These are phyloP conservation scores for Montifringilla adamsi DNA, from an alignment of 2,113 vertebrate genomes.

Conservation along the genomic window DNA sequence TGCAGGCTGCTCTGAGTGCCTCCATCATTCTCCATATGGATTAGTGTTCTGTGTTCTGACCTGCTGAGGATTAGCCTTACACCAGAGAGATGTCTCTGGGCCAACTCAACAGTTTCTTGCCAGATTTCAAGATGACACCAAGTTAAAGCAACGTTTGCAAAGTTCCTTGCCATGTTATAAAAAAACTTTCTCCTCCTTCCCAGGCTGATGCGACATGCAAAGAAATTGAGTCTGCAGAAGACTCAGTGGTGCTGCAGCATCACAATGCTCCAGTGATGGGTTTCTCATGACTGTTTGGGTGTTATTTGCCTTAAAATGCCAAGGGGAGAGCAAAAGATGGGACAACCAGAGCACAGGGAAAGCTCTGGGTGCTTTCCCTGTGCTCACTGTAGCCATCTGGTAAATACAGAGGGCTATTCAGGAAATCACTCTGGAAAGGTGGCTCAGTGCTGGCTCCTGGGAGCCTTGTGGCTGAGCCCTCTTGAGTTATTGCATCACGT, in stretches of 20 bases:
- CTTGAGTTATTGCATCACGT: neutral
- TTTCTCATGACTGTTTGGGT: neutral
- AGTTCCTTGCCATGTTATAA: neutral
- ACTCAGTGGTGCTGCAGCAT: neutral
- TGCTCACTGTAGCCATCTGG: neutral
- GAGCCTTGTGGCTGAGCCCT: neutral
- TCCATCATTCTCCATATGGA: neutral
- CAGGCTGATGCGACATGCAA: neutral
- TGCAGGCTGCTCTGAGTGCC: neutral
- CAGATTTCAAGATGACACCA: neutral
- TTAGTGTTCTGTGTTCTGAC: neutral
- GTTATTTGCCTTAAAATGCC: neutral
- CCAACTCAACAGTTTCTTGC: neutral
- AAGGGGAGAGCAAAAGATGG: neutral
- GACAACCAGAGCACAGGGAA: rapidly evolving
- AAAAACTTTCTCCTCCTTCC: neutral
- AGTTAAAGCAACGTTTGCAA: neutral
- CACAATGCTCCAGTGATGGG: neutral
- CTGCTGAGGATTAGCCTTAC: neutral
- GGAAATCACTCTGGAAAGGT: neutral
- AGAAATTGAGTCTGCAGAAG: neutral
- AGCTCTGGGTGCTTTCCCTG: neutral
- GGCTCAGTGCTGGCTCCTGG: neutral
- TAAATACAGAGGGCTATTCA: neutral
- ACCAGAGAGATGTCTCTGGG: neutral